Conservation (phyloP, 2,113 vertebrate species). For the Hiodon tergisus region DNA sequence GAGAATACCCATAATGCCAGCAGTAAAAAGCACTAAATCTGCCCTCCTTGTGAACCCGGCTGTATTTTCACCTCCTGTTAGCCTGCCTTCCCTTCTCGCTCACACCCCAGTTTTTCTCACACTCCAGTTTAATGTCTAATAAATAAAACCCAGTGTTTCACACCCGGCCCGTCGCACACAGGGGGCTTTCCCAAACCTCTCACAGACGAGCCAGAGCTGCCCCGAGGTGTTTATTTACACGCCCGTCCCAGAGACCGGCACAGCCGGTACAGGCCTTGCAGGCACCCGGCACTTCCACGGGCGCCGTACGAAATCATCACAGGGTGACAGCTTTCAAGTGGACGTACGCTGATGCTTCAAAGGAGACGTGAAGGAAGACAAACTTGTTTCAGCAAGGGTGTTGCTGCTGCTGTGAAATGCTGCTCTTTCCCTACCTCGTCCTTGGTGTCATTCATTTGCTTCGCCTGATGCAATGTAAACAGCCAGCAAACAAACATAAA, state of each 20-base stretch:
- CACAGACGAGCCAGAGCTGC: background rate
- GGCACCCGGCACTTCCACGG: background rate
- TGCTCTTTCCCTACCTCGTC: too few relatives aligned
- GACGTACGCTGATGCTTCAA: conserved; percentile 19
- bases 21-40: background rate
- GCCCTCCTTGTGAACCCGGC: background rate
- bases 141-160: conserved; percentile 9
- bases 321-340: conserved; percentile 18
- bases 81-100: background rate
- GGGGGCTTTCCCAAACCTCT: background rate
- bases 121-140: background rate
- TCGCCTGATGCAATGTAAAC: too few relatives aligned
- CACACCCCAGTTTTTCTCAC: background rate
- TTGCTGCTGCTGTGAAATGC: background rate
- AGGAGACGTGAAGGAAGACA: conserved; percentile 9
- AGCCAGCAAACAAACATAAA: too few relatives aligned
- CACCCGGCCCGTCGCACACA: background rate
- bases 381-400: background rate
- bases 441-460: too few relatives aligned
- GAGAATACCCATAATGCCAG: background rate
- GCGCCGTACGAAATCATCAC: background rate
- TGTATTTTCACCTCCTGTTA: background rate
- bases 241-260: background rate
- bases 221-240: background rate
- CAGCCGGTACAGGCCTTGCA: background rate